A percentile compares a stretch with the other conserved stretches of the same genome.
Conservation (phyloP, 1,140 invertebrate species). For the Drosophila arawakana region DNA sequence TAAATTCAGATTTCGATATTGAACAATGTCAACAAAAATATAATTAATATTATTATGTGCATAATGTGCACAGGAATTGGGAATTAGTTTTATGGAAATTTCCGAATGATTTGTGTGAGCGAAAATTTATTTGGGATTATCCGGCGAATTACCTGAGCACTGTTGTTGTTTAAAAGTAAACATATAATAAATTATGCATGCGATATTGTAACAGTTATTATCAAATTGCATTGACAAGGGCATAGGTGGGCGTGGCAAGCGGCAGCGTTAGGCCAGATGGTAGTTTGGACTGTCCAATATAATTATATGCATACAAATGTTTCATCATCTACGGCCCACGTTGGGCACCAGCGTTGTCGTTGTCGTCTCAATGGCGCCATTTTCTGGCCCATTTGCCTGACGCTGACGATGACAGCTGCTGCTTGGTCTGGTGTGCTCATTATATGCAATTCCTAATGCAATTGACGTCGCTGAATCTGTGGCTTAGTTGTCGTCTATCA, state of each 20-base stretch:
- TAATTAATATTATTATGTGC: not conserved
- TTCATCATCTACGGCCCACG: not conserved
- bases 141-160: not conserved
- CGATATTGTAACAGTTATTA: slow-evolving; percentile 9
- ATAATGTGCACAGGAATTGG: not conserved
- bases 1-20: not conserved
- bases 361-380: slow-evolving; percentile 64
- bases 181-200: slow-evolving; percentile 9
- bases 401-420: slow-evolving; percentile 23
- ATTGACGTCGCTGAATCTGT: slow-evolving; percentile 63
- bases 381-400: slow-evolving; percentile 69
- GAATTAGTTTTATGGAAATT: slow-evolving; percentile 8
- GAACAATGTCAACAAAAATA: slow-evolving; percentile 3
- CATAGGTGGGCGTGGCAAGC: not conserved
- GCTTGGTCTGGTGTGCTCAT: slow-evolving; percentile 47
- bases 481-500: not conserved
- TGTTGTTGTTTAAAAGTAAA: slow-evolving; percentile 7
- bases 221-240: slow-evolving; percentile 12
- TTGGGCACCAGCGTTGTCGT: slow-evolving; percentile 37
- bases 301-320: slow-evolving; percentile 13
- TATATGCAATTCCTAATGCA: slow-evolving; percentile 77
- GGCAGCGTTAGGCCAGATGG: not conserved
- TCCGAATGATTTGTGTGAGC: not conserved
- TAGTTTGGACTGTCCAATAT: not conserved
- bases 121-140: slow-evolving; percentile 7